Conservation (phyloP, 1,140 invertebrate species). For the Lasaia peninsularis region DNA sequence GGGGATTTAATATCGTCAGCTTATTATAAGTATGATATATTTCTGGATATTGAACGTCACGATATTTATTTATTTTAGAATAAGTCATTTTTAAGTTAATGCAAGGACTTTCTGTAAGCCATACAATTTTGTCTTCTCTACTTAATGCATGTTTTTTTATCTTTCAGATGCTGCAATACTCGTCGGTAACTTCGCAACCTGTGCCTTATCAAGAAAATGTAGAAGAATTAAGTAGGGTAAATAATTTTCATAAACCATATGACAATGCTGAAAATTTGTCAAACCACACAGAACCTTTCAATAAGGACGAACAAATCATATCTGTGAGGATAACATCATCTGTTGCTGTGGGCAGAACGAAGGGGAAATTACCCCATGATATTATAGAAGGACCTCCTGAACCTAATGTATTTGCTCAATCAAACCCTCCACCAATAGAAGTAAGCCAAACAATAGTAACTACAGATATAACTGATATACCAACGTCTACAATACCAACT, state of each 20-base stretch:
- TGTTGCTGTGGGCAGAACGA: slow-evolving; percentile 62
- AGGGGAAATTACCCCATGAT: slow-evolving; percentile 31
- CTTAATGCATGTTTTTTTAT: slow-evolving; percentile 18
- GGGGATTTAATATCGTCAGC: too few relatives aligned
- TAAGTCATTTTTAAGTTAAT: too few relatives aligned
- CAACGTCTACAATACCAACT: slow-evolving; percentile 25
- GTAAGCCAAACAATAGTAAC: slow-evolving; percentile 20
- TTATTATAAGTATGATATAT: too few relatives aligned
- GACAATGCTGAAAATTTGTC: slow-evolving; percentile 42
- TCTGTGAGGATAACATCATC: slow-evolving; percentile 75
- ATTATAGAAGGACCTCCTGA: background rate
- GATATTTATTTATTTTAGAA: too few relatives aligned
- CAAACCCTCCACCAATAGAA: slow-evolving; percentile 23
- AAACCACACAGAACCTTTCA: slow-evolving; percentile 36
- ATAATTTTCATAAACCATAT: slow-evolving; percentile 26
- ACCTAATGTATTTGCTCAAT: slow-evolving; percentile 10
- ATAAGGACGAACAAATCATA: slow-evolving; percentile 60
- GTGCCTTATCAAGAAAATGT: slow-evolving; percentile 28
- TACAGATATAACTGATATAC: slow-evolving; percentile 20
- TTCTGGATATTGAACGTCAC: too few relatives aligned
- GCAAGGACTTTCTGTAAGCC: too few relatives aligned
- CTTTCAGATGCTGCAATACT: slow-evolving; percentile 59
- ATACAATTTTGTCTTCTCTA: background rate
- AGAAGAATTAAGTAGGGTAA: slow-evolving; percentile 19
- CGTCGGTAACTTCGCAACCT: slow-evolving; percentile 42